Evolutionary conservation across 2,888 invertebrate species (phyloP).

Genomic region (Acleris sparsana): DNA sequence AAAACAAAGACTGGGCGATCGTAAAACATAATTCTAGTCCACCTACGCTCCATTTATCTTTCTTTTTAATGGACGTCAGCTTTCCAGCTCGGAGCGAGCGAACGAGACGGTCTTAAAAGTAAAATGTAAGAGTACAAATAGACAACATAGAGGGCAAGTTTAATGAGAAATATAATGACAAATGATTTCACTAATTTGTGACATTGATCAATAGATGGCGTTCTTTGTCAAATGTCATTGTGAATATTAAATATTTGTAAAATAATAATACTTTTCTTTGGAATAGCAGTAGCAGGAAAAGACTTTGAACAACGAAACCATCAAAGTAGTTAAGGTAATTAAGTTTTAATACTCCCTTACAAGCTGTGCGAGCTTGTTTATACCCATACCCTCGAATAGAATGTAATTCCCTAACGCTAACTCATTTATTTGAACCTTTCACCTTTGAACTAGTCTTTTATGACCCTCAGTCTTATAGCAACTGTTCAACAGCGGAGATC

Average conservation of each 20-base stretch:
- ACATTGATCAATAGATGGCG: background rate
- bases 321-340: no score
- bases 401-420: background rate
- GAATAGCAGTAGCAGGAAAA: no score
- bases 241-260: background rate
- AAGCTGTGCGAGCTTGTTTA: background rate
- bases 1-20: conserved; percentile 18
- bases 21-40: conserved; percentile 25
- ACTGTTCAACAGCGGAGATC: no score
- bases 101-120: conserved; percentile 13
- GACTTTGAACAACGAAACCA: no score
- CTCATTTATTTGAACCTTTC: no score
- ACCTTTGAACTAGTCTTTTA: no score
- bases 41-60: conserved; percentile 27
- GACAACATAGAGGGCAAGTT: background rate
- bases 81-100: conserved; percentile 4
- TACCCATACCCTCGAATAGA: conserved; percentile 16
- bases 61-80: conserved; percentile 17
- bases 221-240: background rate
- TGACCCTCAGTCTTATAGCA: no score
- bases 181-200: background rate
- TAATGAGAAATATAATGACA: background rate
- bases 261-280: no score
- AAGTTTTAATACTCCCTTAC: background rate
- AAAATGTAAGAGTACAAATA: conserved; percentile 8